phyloP scores from a whole-genome alignment of 2,113 vertebrate genomes.

The Pelodiscus sinensis region DNA sequence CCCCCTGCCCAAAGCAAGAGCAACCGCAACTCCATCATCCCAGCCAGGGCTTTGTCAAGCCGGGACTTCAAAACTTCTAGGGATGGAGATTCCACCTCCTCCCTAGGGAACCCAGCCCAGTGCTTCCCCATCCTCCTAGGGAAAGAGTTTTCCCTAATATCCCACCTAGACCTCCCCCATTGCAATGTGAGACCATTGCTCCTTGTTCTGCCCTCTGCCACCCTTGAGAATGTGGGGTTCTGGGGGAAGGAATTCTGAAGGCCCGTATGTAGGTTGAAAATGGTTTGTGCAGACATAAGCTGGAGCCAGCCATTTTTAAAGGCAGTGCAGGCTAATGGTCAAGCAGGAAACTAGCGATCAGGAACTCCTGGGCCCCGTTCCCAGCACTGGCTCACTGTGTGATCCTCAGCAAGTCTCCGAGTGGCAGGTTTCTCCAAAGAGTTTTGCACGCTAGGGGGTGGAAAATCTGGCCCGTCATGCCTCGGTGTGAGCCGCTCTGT shows the following conservation, averaged over 20 bases:
- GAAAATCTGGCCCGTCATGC: background rate
- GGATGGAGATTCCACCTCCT: too few species aligned
- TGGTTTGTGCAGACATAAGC: background rate
- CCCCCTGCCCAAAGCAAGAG: too few species aligned
- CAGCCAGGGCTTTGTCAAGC: too few species aligned
- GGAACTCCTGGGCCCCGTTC: accelerated
- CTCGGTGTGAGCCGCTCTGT: background rate
- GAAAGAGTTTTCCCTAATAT: too few species aligned
- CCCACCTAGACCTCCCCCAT: too few species aligned
- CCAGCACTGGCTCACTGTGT: background rate
- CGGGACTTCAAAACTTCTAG: too few species aligned
- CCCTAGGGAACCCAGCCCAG: too few species aligned
- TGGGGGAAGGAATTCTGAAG: background rate
- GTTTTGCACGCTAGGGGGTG: background rate
- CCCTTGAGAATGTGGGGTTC: too few species aligned
- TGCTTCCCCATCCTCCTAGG: too few species aligned
- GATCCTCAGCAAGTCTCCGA: background rate
- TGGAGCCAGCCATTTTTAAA: background rate
- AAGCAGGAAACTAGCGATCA: background rate
- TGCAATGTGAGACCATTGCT: too few species aligned
- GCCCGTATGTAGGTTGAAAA: background rate
- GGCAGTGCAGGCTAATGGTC: background rate
- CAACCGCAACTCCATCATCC: too few species aligned
- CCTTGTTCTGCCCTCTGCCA: too few species aligned
- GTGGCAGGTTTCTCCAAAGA: background rate